These are phyloP conservation scores for Anser brachyrhynchus DNA, from an alignment of 2,113 vertebrate genomes.

Conservation along the genomic window DNA sequence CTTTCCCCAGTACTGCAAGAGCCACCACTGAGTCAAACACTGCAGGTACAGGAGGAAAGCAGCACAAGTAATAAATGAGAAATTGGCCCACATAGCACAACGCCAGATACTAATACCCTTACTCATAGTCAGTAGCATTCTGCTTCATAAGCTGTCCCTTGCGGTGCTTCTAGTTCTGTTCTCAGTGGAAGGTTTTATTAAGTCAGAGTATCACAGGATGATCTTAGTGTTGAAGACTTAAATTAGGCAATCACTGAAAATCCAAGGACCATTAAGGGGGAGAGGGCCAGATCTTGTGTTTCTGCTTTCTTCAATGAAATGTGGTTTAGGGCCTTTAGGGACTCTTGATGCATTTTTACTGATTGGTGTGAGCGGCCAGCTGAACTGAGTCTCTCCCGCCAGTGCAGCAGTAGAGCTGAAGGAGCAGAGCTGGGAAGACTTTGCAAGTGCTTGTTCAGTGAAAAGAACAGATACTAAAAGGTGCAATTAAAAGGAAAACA, in stretches of 20 bases:
- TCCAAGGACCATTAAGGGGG: neutral
- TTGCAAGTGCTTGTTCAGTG: slow-evolving; percentile 32
- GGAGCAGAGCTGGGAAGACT: neutral
- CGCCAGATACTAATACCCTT: slow-evolving; percentile 2
- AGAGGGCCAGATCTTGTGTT: slow-evolving; percentile 11
- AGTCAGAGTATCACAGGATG: slow-evolving; percentile 19
- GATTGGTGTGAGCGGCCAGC: neutral
- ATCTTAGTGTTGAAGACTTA: slow-evolving; percentile 48
- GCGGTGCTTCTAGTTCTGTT: neutral
- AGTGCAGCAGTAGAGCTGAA: neutral
- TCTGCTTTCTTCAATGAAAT: slow-evolving; percentile 52
- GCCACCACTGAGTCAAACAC: rapidly evolving
- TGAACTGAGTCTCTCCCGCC: neutral
- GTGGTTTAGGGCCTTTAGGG: slow-evolving; percentile 19
- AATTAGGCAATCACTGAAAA: slow-evolving; percentile 40
- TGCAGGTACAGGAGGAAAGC: neutral
- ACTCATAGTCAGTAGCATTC: slow-evolving; percentile 51
- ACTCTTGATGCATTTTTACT: slow-evolving; percentile 26
- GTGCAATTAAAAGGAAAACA: slow-evolving; percentile 46
- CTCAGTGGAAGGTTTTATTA: slow-evolving; percentile 30
- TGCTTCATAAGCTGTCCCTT: slow-evolving; percentile 2
- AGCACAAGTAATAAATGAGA: neutral
- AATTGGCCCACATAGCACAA: neutral
- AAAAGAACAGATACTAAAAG: slow-evolving; percentile 33
- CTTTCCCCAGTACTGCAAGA: neutral